Base-by-base conservation (phyloP, 23 tunicate genomes). In the Phallusia fumigata region DNA sequence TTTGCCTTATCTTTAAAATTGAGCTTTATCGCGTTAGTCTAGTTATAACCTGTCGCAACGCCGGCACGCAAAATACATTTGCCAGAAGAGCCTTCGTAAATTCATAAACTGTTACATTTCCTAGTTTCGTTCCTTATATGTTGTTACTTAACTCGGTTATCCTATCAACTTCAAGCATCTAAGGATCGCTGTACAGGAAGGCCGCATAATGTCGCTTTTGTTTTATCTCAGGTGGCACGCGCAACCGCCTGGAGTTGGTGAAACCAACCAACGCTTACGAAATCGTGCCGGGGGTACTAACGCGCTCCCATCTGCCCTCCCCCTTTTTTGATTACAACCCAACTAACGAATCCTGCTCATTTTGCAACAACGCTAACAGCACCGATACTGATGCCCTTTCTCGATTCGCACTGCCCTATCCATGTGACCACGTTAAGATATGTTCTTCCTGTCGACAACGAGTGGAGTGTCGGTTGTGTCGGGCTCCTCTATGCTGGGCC, bases 401-500 rank as follows among this genome's bases (percentile, higher is more conserved):
- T 22, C 34, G 22, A 35, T 53, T 32, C 26, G 73, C 81, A 16
- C n/a, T 32, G 22, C 90, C 90, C 0, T 86, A 86, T 65, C 53
- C 83, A 24, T 86, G 90, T 33, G 90, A 74, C 32, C 90, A 86
- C 75, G 65, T 86, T 36, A 74, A 26, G 49, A 26, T 86, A 32
- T 86, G 90, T 33, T 18, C 34, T 12, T 18, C 33, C 0, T 86
- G 90, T 44, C 78, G 75, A 6, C 32, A 80, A 30, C 74, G 75
- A 0, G 58, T 52, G 18, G 90, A 80, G 36, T 86, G 90, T 74
- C 32, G 78, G 31, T 58, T 86, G 44, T 86, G 90, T 32, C 36
- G 76, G 2, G 84, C 90, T 0, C 90, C 90, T 8, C 80, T 80
- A 0, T 86, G 90, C 65, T 86, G 90, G 90, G 65, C 78, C 22